Evolutionary conservation across 2,888 invertebrate species (phyloP), one percentile per base, ranked within the genome.

Genomic region (Carabus problematicus): DNA sequence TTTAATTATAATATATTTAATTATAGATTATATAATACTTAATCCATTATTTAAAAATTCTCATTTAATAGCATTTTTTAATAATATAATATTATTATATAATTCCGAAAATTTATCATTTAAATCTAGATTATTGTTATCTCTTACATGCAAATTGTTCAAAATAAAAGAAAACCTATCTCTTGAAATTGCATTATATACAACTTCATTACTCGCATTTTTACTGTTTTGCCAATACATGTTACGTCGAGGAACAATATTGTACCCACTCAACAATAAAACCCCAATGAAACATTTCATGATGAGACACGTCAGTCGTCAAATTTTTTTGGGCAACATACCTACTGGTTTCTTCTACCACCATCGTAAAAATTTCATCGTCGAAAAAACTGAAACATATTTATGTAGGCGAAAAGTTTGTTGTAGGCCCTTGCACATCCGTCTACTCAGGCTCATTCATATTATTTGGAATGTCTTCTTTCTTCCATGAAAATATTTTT

Each of bases 21-120:
- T n/a, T n/a, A n/a, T n/a, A n/a, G n/a, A n/a, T n/a, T n/a, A n/a
- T n/a, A n/a, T n/a, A n/a, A n/a, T n/a, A n/a, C n/a, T n/a, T n/a
- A n/a, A n/a, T n/a, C n/a, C 72, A 73, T 72, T 71, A 64, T 74
- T 70, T 12, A 73, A 7, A 74, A 74, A 76, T 59, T 72, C 75
- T 70, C 70, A 54, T 70, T 76, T 77, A 75, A 75, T 8, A 77
- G 52, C 43, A 76, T 77, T 7, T 74, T 72, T n/a, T n/a, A n/a
- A n/a, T n/a, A n/a, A n/a, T n/a, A n/a, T n/a, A n/a, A n/a, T n/a
- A n/a, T n/a, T n/a, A n/a, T n/a, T n/a, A n/a, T n/a, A n/a, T 40
- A 77, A 71, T 75, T 78, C 77, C 8, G 73, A 71, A 67, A 75
- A 77, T 68, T 74, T 75, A 67, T 78, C 76, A 47, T 70, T 52